Evolutionary conservation across 2,113 vertebrate genomes (phyloP).

Genomic region (Albula goreensis): DNA sequence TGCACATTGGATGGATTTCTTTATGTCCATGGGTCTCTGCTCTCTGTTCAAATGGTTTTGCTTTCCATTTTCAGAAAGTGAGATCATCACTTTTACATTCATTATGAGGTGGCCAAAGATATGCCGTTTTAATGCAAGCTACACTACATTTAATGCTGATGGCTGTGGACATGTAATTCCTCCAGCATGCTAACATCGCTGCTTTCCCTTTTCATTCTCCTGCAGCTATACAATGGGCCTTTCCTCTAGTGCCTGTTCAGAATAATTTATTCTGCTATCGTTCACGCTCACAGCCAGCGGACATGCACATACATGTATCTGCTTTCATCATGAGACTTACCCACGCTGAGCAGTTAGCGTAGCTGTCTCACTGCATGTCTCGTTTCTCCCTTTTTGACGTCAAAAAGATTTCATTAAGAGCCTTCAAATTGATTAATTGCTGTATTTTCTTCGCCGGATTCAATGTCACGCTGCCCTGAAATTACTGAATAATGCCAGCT

Average conservation of each 20-base stretch:
- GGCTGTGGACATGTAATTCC: not conserved
- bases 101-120: not conserved
- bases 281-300: not conserved
- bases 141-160: not conserved
- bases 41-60: not conserved
- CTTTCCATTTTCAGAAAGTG: not conserved
- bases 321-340: not conserved
- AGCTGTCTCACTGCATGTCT: not conserved
- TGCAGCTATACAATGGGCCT: not conserved
- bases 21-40: not conserved
- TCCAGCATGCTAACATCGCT: not conserved
- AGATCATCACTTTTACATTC: not conserved
- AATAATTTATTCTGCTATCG: not conserved
- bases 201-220: not conserved
- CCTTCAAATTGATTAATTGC: constrained; percentile 4
- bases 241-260: not conserved
- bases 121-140: not conserved
- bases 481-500: not conserved
- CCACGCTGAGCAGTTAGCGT: not conserved
- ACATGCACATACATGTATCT: not conserved
- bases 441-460: not conserved
- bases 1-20: not conserved
- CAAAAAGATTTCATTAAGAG: not conserved
- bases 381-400: not conserved
- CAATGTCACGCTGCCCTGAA: not conserved